Evolutionary conservation across 1,140 invertebrate genomes (phyloP).

Genomic region (Popillia japonica): DNA sequence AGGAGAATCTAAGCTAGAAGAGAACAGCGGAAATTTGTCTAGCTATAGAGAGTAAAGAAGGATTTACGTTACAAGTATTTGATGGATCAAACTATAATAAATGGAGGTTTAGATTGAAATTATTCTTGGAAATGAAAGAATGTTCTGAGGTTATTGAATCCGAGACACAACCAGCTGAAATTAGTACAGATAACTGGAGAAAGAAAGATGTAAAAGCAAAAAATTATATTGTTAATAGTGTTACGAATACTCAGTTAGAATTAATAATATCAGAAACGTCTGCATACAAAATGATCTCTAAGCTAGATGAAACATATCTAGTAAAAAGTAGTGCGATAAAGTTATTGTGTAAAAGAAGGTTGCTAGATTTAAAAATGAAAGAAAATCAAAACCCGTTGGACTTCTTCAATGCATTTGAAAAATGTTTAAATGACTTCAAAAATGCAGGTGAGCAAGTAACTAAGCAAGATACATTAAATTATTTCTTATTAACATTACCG

Average conservation of each 20-base stretch:
- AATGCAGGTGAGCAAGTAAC: neutral
- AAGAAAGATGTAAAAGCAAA: too few relatives aligned
- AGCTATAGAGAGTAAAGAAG: too few relatives aligned
- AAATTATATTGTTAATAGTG: too few relatives aligned
- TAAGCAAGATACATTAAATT: slow-evolving; percentile 38
- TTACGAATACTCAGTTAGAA: neutral
- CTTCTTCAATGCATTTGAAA: slow-evolving; percentile 41
- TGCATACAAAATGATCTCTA: neutral
- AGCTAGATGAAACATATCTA: neutral
- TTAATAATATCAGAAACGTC: neutral
- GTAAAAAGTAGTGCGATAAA: too few relatives aligned
- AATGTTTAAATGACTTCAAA: slow-evolving; percentile 39
- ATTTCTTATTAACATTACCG: slow-evolving; percentile 39
- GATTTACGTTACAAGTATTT: neutral
- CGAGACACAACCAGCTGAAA: neutral
- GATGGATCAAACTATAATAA: neutral
- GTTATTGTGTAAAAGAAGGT: too few relatives aligned
- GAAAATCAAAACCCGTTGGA: slow-evolving; percentile 36
- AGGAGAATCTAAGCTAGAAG: too few relatives aligned
- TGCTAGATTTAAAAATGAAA: too few relatives aligned
- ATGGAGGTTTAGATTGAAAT: neutral
- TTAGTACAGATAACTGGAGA: neutral
- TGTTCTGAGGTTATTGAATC: neutral
- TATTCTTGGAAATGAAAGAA: too few relatives aligned
- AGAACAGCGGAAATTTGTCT: too few relatives aligned